Conservation (phyloP, 2,888 invertebrate genomes). For the Nephrotoma appendiculata region DNA sequence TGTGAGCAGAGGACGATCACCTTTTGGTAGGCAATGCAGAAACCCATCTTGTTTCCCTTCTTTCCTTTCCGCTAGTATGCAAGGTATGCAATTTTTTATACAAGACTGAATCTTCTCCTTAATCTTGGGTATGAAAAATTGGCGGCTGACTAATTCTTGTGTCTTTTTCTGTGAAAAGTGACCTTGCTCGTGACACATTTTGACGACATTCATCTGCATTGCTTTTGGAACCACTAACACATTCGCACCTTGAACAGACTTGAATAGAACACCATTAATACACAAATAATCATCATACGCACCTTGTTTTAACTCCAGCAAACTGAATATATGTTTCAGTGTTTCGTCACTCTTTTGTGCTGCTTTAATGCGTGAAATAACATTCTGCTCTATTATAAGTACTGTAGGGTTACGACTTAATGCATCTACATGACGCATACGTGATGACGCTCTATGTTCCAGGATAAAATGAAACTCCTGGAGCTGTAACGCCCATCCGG, state of each 20-base stretch:
- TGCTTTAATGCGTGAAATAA: no score
- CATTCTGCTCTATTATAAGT: constrained; percentile 12
- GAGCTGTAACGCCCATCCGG: constrained; percentile 19
- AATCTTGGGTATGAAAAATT: constrained; percentile 17
- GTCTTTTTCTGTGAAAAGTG: constrained; percentile 21
- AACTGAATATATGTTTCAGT: no score
- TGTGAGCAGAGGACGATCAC: constrained; percentile 15
- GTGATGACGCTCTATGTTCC: constrained; percentile 22
- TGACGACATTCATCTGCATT: constrained; percentile 22
- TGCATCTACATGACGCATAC: constrained; percentile 22
- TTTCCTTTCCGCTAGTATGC: constrained; percentile 9
- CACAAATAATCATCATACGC: neutral
- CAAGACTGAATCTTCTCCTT: neutral
- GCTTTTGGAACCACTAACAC: constrained; percentile 18
- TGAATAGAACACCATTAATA: constrained; percentile 16
- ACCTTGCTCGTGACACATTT: constrained; percentile 19
- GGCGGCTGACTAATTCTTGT: constrained; percentile 14
- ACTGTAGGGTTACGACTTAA: constrained; percentile 19
- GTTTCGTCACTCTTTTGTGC: no score
- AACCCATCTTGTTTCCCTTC: constrained; percentile 21
- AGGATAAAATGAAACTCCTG: constrained; percentile 21
- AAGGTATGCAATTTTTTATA: neutral
- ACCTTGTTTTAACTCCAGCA: no score
- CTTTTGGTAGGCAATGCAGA: constrained; percentile 20
- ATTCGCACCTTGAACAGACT: constrained; percentile 7